Conservation (phyloP, 2,888 invertebrate species). For the Zaprionus obscuricornis region DNA sequence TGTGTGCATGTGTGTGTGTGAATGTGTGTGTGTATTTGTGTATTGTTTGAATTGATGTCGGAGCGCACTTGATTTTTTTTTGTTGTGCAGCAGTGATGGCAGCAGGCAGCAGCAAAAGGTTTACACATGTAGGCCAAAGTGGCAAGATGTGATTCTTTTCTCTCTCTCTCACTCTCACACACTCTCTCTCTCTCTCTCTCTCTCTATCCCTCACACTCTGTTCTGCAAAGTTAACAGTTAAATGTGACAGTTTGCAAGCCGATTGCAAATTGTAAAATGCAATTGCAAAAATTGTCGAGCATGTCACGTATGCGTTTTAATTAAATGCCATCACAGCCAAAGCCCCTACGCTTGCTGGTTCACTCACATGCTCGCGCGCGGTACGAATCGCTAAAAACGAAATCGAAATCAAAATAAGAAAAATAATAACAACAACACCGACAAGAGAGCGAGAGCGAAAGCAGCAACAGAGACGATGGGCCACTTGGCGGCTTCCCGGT, state of each 20-base stretch:
- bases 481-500: slow-evolving; percentile 77
- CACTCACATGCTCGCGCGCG: slow-evolving; percentile 35
- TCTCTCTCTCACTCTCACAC: too few species aligned
- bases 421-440: not conserved
- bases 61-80: slow-evolving; percentile 43
- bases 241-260: too few species aligned
- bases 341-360: slow-evolving; percentile 16
- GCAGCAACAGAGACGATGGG: slow-evolving; percentile 27
- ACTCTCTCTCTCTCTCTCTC: too few species aligned
- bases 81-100: slow-evolving; percentile 17
- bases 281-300: slow-evolving; percentile 35
- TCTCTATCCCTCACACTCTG: slow-evolving; percentile 6
- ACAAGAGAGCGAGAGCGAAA: too few species aligned
- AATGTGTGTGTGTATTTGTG: slow-evolving; percentile 1
- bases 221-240: slow-evolving; percentile 32
- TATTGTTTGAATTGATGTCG: slow-evolving; percentile 36
- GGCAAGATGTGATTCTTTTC: too few species aligned
- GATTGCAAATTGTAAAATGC: slow-evolving; percentile 34
- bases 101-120: too few species aligned
- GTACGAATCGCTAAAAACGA: slow-evolving; percentile 24
- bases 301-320: slow-evolving; percentile 71
- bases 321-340: slow-evolving; percentile 65
- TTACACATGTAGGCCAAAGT: slow-evolving; percentile 16
- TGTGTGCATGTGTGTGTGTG: not conserved
- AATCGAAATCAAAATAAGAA: not conserved